A percentile compares a stretch with the other conserved stretches of the same genome.
Evolutionary conservation across 2,797 vertebrate genomes (phyloP).

Genomic region (Miichthys miiuy): DNA sequence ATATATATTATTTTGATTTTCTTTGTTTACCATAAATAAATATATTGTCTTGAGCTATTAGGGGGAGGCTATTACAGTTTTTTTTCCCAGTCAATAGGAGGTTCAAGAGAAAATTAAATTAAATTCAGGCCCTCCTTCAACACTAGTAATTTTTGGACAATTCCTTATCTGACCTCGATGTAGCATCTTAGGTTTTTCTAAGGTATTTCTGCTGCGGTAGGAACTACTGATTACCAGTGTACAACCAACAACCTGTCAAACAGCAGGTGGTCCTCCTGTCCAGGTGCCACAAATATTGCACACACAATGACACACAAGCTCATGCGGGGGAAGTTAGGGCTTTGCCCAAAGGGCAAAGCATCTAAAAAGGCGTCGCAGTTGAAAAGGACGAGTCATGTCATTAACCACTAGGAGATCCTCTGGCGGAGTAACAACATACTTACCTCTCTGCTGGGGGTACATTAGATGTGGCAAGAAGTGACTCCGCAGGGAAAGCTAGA

Average conservation of each 20-base stretch:
- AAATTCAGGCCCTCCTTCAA: neutral
- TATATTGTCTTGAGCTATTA: neutral
- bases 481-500: conserved; percentile 94
- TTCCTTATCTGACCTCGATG: conserved; percentile 1
- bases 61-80: neutral
- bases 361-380: conserved; percentile 18
- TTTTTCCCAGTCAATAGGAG: neutral
- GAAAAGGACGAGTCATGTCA: conserved; percentile 50
- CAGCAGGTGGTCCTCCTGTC: conserved; percentile 26
- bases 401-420: conserved; percentile 63
- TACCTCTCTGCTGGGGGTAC: conserved; percentile 76
- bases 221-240: conserved; percentile 24
- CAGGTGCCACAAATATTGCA: conserved; percentile 39
- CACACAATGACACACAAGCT: conserved; percentile 38
- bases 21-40: neutral
- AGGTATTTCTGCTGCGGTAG: conserved; percentile 33
- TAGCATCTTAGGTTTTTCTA: conserved; percentile 1
- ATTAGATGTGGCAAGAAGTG: conserved; percentile 79
- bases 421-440: conserved; percentile 69
- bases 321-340: conserved; percentile 7
- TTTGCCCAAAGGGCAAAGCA: conserved; percentile 25
- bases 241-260: conserved; percentile 35
- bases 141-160: neutral
- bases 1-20: too few relatives aligned
- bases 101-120: neutral